Percentiles rank a stretch among this genome's conserved stretches.
Evolutionary conservation across 1,140 invertebrate species (phyloP).

Genomic region (Sycobia sp.): DNA sequence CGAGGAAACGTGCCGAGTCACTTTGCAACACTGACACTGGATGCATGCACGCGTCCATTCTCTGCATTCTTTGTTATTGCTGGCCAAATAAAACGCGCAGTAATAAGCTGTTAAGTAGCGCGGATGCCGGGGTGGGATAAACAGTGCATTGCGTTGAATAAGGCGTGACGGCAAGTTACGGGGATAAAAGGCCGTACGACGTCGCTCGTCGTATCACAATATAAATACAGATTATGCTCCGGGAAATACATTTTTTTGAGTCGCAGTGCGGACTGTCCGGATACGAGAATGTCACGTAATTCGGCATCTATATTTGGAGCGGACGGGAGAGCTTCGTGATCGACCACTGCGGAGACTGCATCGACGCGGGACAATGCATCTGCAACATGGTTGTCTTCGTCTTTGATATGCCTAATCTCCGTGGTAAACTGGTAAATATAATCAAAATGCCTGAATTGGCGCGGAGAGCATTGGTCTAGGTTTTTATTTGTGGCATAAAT

Average conservation of each 20-base stretch:
- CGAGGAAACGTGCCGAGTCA: neutral
- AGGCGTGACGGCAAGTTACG: neutral
- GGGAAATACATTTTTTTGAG: conserved; percentile 31
- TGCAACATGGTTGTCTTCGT: conserved; percentile 43
- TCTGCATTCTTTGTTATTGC: neutral
- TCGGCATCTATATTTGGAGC: neutral
- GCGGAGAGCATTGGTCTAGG: conserved; percentile 37
- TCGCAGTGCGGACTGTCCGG: neutral
- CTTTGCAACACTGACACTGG: neutral
- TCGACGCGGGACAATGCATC: conserved; percentile 45
- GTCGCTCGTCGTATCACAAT: neutral
- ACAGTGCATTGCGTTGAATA: neutral
- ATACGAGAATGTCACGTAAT: neutral
- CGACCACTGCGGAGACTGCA: conserved; percentile 1
- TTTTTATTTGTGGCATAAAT: conserved; percentile 46
- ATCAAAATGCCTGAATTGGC: conserved; percentile 46
- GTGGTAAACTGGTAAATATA: conserved; percentile 48
- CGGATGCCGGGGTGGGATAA: neutral
- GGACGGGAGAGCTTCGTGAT: neutral
- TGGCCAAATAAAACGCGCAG: neutral
- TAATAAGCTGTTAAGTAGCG: neutral
- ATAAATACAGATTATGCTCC: neutral
- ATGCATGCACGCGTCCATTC: neutral
- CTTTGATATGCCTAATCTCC: conserved; percentile 48
- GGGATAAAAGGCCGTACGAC: neutral